These are phyloP conservation scores for Ploceus nigricollis DNA, from an alignment of 2,113 vertebrate genomes.

Conservation along the genomic window DNA sequence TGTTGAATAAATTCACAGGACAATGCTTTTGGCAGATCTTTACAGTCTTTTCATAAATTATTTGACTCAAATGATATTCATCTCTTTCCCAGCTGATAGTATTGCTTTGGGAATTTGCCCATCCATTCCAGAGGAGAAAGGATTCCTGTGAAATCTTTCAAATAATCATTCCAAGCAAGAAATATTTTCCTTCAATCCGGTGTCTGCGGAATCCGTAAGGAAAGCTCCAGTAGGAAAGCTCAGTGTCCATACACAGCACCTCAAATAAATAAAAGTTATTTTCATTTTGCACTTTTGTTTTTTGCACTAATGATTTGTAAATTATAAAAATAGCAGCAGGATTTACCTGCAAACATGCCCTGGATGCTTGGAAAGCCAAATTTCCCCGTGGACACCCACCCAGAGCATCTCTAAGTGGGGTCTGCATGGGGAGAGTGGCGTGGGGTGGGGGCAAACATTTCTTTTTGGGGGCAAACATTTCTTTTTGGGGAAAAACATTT, in stretches of 20 bases:
- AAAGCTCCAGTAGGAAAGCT: neutral
- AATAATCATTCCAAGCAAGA: neutral
- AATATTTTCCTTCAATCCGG: neutral
- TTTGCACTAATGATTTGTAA: neutral
- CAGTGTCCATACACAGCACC: accelerated
- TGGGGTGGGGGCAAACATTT: neutral
- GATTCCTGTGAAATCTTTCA: slow-evolving; percentile 30
- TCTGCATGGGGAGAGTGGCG: accelerated
- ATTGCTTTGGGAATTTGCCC: neutral
- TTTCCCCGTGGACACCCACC: neutral
- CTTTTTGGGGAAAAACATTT: neutral
- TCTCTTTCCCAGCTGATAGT: slow-evolving; percentile 53
- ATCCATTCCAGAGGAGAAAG: neutral
- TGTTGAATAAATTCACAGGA: slow-evolving; percentile 22
- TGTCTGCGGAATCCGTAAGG: neutral
- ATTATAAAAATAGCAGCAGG: neutral
- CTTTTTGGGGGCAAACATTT: neutral
- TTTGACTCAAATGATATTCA: slow-evolving; percentile 15
- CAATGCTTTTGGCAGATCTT: slow-evolving; percentile 26
- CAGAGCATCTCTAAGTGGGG: accelerated
- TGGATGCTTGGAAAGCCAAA: neutral
- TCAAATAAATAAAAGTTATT: neutral
- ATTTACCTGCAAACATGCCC: neutral
- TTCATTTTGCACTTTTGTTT: neutral
- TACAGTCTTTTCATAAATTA: neutral